Evolutionary conservation across 2,113 vertebrate genomes (phyloP).

Genomic region (Planiliza haematocheilus): DNA sequence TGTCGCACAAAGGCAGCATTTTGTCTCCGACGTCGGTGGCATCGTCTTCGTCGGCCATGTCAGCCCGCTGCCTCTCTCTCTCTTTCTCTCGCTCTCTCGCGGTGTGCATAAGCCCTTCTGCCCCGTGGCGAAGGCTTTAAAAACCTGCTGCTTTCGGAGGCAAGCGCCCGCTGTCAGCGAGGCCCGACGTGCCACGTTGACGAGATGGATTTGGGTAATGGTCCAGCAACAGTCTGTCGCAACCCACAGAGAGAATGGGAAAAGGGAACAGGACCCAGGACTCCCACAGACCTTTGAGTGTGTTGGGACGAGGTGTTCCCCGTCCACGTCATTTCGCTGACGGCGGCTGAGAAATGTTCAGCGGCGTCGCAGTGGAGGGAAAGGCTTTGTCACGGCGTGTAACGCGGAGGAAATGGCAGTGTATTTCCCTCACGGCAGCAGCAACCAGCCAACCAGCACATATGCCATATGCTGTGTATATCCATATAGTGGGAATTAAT

Average conservation of each 20-base stretch:
- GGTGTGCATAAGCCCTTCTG: conserved; percentile 12
- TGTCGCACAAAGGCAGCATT: background rate
- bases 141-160: conserved; percentile 56
- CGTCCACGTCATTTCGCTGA: conserved; percentile 7
- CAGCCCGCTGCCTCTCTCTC: conserved; percentile 10
- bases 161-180: conserved; percentile 47
- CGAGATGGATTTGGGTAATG: conserved; percentile 68
- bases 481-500: no score
- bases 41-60: background rate
- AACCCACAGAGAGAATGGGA: conserved; percentile 25
- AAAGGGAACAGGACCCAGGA: conserved; percentile 16
- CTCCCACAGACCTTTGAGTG: conserved; percentile 36
- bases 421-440: no score
- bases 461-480: no score
- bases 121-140: conserved; percentile 55
- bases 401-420: no score
- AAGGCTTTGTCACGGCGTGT: background rate
- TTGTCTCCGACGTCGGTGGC: background rate
- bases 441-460: no score
- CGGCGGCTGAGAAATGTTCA: conserved; percentile 15
- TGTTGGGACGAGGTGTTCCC: background rate
- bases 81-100: conserved; percentile 11
- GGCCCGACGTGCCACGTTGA: conserved; percentile 30
- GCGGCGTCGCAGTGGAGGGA: background rate
- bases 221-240: conserved; percentile 51